Evolutionary conservation across 1,140 invertebrate species (phyloP).

Genomic region (Parapsyche elsis): DNA sequence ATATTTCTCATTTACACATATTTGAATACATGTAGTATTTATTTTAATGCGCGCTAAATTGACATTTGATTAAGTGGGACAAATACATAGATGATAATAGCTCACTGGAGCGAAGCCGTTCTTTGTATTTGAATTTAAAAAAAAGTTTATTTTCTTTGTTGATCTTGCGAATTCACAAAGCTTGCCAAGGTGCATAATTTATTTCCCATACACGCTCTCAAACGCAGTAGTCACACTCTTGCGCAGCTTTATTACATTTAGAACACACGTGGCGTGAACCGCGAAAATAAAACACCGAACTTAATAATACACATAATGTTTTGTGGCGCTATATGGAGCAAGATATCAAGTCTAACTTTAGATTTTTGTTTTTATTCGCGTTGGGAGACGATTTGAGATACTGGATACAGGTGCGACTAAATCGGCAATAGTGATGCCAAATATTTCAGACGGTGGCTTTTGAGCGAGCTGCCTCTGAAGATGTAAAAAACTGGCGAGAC

Average conservation of each 20-base stretch:
- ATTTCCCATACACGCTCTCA: neutral
- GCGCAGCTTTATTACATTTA: too few relatives aligned
- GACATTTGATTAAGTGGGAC: too few relatives aligned
- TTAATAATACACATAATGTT: constrained; percentile 8
- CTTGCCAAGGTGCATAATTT: constrained; percentile 7
- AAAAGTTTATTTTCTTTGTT: too few relatives aligned
- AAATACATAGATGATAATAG: too few relatives aligned
- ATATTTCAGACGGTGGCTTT: constrained; percentile 10
- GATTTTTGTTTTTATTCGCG: constrained; percentile 6
- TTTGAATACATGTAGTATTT: too few relatives aligned
- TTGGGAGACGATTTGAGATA: constrained; percentile 1
- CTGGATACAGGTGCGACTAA: constrained; percentile 24
- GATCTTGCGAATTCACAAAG: neutral
- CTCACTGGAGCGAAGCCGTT: too few relatives aligned
- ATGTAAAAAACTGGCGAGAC: neutral
- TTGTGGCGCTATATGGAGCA: neutral
- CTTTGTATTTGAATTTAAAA: too few relatives aligned
- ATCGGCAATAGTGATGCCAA: neutral
- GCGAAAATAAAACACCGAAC: neutral
- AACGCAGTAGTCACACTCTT: too few relatives aligned
- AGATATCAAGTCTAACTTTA: neutral
- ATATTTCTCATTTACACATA: too few relatives aligned
- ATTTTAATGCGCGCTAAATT: too few relatives aligned
- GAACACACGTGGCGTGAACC: neutral
- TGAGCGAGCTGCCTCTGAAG: neutral